Evolutionary conservation across 2,888 invertebrate genomes (phyloP).

Genomic region (Stenodema calcarata): DNA sequence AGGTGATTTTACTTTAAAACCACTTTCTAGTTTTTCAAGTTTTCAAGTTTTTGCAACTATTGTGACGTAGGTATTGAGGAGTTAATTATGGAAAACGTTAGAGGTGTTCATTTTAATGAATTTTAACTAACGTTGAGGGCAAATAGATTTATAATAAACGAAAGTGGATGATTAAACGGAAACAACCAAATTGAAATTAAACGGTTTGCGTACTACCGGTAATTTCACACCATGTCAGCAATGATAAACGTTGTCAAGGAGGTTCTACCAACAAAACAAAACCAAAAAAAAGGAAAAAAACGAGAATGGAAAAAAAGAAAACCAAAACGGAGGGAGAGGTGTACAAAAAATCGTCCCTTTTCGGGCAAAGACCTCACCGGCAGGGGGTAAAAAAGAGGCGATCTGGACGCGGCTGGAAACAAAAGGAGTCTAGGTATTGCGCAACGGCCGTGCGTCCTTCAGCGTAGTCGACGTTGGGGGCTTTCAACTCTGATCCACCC

Average conservation of each 20-base stretch:
- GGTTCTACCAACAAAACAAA: not conserved
- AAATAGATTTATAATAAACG: not conserved
- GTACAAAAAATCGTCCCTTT: constrained; percentile 8
- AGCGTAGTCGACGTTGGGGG: not conserved
- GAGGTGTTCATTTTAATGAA: too few species aligned
- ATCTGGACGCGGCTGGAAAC: constrained; percentile 8
- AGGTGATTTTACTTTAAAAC: too few species aligned
- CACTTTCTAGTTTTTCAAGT: too few species aligned
- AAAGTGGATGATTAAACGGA: not conserved
- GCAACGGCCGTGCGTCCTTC: constrained; percentile 41
- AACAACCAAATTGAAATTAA: not conserved
- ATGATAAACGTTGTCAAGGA: not conserved
- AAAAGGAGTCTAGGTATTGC: constrained; percentile 15
- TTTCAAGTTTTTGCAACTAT: too few species aligned
- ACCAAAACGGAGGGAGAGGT: not conserved
- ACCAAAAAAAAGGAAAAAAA: not conserved
- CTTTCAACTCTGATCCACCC: not conserved
- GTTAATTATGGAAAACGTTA: too few species aligned
- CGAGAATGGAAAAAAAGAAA: not conserved
- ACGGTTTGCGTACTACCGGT: not conserved
- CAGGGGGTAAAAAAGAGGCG: not conserved
- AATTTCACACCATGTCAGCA: constrained; percentile 5
- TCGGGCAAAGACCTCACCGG: constrained; percentile 15
- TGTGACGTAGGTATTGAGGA: too few species aligned
- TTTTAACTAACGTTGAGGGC: too few species aligned